Conservation (phyloP, 2,797 vertebrate genomes). For the Loris lydekkerianus region DNA sequence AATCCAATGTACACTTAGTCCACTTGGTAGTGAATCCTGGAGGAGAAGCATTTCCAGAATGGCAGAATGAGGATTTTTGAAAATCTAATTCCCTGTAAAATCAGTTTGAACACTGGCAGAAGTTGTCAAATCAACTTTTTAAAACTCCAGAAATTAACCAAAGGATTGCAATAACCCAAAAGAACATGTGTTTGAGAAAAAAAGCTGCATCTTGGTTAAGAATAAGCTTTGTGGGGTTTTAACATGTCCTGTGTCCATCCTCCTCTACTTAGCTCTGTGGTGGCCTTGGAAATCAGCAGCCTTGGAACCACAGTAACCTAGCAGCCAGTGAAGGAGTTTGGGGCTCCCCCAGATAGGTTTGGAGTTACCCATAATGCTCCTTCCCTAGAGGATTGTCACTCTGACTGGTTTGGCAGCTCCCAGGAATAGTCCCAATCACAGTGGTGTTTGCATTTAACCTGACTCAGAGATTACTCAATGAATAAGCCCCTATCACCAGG, state of each 20-base stretch:
- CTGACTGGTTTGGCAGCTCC: background rate
- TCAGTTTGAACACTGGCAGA: background rate
- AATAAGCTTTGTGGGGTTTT: background rate
- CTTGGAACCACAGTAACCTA: background rate
- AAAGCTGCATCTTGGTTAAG: background rate
- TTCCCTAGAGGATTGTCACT: background rate
- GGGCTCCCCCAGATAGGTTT: background rate
- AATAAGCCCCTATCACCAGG: background rate
- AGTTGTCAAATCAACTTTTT: background rate
- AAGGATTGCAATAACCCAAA: background rate
- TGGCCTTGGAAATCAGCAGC: background rate
- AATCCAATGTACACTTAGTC: background rate
- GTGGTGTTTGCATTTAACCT: background rate
- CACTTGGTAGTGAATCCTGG: background rate
- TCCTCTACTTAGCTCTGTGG: background rate
- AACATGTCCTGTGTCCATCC: background rate
- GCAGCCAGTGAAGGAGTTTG: background rate
- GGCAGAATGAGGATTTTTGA: background rate
- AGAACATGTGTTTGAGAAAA: background rate
- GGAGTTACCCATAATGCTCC: background rate
- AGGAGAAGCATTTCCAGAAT: background rate
- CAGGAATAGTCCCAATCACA: background rate
- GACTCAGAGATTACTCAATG: background rate
- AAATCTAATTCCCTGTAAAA: background rate
- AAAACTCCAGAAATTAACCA: background rate